Conservation (phyloP, 2,797 vertebrate species). For the Pyrocephalus nanus region DNA sequence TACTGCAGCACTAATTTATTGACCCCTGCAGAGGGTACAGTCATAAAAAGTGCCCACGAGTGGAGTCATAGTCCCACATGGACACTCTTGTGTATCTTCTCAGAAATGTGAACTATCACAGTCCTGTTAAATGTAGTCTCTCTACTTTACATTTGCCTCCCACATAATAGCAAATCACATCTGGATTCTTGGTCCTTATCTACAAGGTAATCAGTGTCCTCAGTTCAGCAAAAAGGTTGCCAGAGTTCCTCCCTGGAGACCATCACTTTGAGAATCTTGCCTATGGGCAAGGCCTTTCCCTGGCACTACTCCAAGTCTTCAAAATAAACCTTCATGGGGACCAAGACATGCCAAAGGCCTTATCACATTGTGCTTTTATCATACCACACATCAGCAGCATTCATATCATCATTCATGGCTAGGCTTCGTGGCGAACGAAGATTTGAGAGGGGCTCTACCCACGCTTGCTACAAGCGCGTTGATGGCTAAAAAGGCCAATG, state of each 20-base stretch:
- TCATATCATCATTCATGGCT: no score
- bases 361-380: background rate
- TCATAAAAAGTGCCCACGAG: background rate
- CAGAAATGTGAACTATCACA: background rate
- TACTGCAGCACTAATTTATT: background rate
- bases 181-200: background rate
- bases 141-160: background rate
- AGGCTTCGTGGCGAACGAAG: no score
- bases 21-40: background rate
- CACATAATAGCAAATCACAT: background rate
- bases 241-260: background rate
- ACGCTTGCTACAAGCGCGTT: no score
- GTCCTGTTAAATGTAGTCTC: background rate
- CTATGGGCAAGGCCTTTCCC: background rate
- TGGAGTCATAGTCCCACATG: background rate
- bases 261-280: background rate
- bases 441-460: no score
- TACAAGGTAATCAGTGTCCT: background rate
- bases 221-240: background rate
- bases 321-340: background rate
- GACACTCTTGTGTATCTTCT: background rate
- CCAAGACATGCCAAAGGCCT: background rate
- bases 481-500: no score
- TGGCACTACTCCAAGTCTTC: background rate
- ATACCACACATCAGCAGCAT: background rate